Base-by-base conservation (phyloP, 1,140 invertebrate genomes). In the Mercenaria mercenaria region DNA sequence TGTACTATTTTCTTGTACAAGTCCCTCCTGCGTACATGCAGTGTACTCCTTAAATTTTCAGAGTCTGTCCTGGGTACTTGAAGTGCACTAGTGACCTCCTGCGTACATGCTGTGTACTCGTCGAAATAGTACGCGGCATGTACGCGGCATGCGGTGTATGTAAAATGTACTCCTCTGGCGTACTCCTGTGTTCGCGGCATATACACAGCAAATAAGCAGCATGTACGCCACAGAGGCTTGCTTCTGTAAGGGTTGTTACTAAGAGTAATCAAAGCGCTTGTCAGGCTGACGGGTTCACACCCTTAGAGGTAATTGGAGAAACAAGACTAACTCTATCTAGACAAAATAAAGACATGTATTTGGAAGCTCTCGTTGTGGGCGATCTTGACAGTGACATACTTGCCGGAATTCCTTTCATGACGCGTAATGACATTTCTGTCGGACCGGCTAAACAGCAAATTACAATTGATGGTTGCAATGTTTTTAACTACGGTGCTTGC, bases 251-350 rank as follows among this genome's bases (percentile, higher is more conserved):
- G n/a, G 52, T 23, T 34, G 26, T 88, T 4, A 92, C 13, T 8
- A 41, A 18, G 10, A 84, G n/a, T 11, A 52, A 83, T 47, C 86
- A 90, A 47, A 88, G 47, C 4, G 89, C 82, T 18, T 74, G 50
- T 20, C 89, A 92, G 32, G 89, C 89, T 13, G 82, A 89, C 52
- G 91, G 91, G 1, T 61, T 50, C 0, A 88, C 89, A 18, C 74
- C 82, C 8, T 67, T 91, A n/a, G 23, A 41, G 1, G 61, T 92
- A 10, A 39, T 86, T 8, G 89, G 86, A 18, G 91, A 90, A 82
- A 91, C 85, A 32, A 29, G 41, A 2, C 3, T 84, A 39, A 84
- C 26, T 18, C 88, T 61, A 61, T 13, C 11, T 61, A 61, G 56
- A 61, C 56, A 61, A 26, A 23, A 67, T 18, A 20, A 6, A 67